These are phyloP conservation scores for Dendrocincla tyrannina DNA, from an alignment of 2,797 vertebrate genomes.

Conservation along the genomic window DNA sequence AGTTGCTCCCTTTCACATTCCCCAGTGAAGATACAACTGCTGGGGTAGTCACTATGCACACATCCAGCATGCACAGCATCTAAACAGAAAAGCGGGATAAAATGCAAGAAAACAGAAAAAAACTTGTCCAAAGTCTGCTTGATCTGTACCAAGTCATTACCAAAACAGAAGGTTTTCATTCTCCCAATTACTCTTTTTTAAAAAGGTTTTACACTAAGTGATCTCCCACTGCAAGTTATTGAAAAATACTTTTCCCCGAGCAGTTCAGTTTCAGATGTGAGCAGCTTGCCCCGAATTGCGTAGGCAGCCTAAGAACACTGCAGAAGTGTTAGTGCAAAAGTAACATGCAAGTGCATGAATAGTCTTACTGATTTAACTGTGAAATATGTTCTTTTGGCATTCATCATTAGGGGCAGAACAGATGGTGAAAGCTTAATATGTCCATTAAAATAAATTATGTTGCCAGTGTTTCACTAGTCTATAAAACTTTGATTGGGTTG, in stretches of 20 bases:
- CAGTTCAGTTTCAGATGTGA: neutral
- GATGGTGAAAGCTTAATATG: slow-evolving; percentile 73
- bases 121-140: neutral
- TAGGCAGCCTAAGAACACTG: slow-evolving; percentile 10
- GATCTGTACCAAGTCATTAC: neutral
- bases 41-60: neutral
- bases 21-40: neutral
- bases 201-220: neutral
- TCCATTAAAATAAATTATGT: slow-evolving; percentile 49
- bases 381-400: slow-evolving; percentile 65
- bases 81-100: neutral
- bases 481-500: slow-evolving; percentile 7
- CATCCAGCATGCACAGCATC: neutral
- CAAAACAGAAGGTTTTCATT: slow-evolving; percentile 14
- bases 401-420: slow-evolving; percentile 67
- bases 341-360: slow-evolving; percentile 36
- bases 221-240: neutral
- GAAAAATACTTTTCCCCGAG: slow-evolving; percentile 1
- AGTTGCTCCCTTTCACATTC: neutral
- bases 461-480: slow-evolving; percentile 9
- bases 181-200: neutral
- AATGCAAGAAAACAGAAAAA: neutral
- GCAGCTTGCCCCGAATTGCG: neutral
- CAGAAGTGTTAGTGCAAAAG: slow-evolving; percentile 15
- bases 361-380: slow-evolving; percentile 23